A percentile compares a stretch with the other conserved stretches of the same genome.
Conservation (phyloP, 2,113 vertebrate species). For the Sinocyclocheilus maitianheensis region DNA sequence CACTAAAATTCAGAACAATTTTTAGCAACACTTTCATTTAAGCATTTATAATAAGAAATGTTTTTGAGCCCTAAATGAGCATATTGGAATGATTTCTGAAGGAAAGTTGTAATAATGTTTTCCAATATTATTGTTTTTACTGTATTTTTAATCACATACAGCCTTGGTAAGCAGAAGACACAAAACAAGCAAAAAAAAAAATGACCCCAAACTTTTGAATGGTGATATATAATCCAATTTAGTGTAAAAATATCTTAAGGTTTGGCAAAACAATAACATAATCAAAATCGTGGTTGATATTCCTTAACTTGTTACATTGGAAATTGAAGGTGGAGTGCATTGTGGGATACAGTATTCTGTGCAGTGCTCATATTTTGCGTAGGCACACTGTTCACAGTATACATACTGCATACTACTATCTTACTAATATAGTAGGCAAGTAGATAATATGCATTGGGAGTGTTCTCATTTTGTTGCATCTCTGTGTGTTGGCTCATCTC, state of each 20-base stretch:
- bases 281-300: too few relatives aligned
- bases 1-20: too few relatives aligned
- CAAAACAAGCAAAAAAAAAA: too few relatives aligned
- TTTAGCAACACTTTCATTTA: too few relatives aligned
- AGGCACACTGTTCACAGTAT: background rate
- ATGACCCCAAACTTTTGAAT: background rate
- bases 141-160: background rate
- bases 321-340: background rate
- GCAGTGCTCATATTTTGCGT: background rate
- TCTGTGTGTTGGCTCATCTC: background rate
- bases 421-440: background rate
- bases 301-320: background rate
- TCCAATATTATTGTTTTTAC: background rate
- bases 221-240: background rate
- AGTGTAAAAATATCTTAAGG: too few relatives aligned
- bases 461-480: background rate
- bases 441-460: background rate
- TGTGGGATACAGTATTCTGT: background rate
- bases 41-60: too few relatives aligned
- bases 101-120: background rate
- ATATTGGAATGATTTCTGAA: too few relatives aligned
- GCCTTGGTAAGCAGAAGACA: too few relatives aligned
- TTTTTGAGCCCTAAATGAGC: too few relatives aligned
- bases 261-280: too few relatives aligned
- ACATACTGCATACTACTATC: background rate